Percentiles rank a stretch among this genome's conserved stretches.
Conservation (phyloP, 2,888 invertebrate species). For the Rhamnusium bicolor region DNA sequence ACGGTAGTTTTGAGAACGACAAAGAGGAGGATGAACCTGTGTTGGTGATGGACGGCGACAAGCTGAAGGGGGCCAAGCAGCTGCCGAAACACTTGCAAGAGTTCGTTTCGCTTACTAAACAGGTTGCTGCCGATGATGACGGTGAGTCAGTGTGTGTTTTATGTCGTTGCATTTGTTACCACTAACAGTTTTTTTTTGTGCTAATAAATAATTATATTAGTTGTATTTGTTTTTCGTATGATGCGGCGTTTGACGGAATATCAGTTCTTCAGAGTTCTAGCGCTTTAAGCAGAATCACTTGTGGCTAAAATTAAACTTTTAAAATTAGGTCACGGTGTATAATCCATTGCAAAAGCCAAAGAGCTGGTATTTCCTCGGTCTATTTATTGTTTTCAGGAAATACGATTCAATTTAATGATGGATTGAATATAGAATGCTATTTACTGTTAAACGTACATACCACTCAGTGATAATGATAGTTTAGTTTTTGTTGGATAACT, state of each 20-base stretch:
- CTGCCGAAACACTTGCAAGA: constrained; percentile 87
- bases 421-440: background rate
- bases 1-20: constrained; percentile 18
- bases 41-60: constrained; percentile 79
- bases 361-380: background rate
- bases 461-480: background rate
- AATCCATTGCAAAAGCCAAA: constrained; percentile 16
- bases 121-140: constrained; percentile 63
- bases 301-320: constrained; percentile 55
- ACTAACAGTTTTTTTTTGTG: constrained; percentile 20
- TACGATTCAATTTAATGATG: background rate
- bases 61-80: constrained; percentile 77
- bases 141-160: constrained; percentile 70
- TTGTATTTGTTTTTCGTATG: constrained; percentile 29
- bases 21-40: constrained; percentile 62
- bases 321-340: constrained; percentile 55
- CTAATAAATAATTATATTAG: constrained; percentile 7
- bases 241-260: constrained; percentile 36
- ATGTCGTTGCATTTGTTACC: constrained; percentile 69
- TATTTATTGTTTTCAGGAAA: constrained; percentile 33
- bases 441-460: background rate
- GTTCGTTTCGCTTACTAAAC: constrained; percentile 73
- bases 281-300: constrained; percentile 23
- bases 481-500: background rate
- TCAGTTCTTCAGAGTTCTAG: background rate